Base-by-base conservation (phyloP, 1,140 invertebrate genomes). In the Dinothrombium tinctorium region DNA sequence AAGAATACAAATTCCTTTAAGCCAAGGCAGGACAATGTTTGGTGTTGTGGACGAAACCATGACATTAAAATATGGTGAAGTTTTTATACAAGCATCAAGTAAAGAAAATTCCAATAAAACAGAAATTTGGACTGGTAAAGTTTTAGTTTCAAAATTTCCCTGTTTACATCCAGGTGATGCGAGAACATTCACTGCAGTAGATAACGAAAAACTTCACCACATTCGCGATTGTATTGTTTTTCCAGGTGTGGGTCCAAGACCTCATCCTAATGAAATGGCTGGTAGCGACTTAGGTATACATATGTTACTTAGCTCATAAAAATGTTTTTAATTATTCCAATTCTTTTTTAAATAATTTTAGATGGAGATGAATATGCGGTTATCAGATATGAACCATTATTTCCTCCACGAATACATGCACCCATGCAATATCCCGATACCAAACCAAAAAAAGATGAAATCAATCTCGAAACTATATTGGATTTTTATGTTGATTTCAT, bases 191-290 rank as follows among this genome's bases (percentile, higher is more conserved):
- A 39, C 32, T 20, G 54, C 58, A 14, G 48, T 62, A 28, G 51
- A 59, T 48, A 37, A 54, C 5, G 49, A 53, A 0, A 47, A 45
- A 14, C 44, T 61, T 11, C 43, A 47, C 29, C 54, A 61, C 46
- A 45, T 62, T 11, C 42, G 45, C 21, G 61, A 61, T 47, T 61
- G 60, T 29, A 51, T 61, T 22, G 59, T 63, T 1, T 61, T 63
- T 44, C 61, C 59, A 8, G 36, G 46, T 8, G 41, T 51, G 40
- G 59, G 59, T 6, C 41, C 47, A 20, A 44, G 59, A 38, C 60
- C 59, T 9, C 60, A 63, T 49, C 47, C 59, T 4, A 54, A 62
- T 49, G 58, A 63, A 47, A 61, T 61, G 58, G 56, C 58, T 23
- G 56, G 56, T 5, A 50, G 49, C 33, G 51, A 52, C 40, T 43